These are phyloP conservation scores for Prosopocoilus inquinatus DNA, from an alignment of 2,888 invertebrate genomes.

Conservation along the genomic window DNA sequence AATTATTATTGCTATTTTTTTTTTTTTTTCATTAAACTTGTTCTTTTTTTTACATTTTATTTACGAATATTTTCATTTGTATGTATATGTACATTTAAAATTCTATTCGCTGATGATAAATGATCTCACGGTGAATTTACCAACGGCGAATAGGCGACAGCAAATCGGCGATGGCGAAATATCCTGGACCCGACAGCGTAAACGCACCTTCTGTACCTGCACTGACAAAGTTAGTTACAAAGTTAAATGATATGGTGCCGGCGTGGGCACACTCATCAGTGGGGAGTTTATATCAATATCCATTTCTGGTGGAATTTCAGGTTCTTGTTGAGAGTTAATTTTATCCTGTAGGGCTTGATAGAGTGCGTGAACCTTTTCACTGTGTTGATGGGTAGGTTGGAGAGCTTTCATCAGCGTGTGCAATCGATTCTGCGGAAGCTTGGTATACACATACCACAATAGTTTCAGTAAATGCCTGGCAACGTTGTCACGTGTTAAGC, in stretches of 20 bases:
- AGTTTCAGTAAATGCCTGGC: constrained; percentile 87
- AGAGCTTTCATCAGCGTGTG: constrained; percentile 79
- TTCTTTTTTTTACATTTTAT: no score
- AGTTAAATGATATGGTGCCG: constrained; percentile 64
- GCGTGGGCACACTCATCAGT: constrained; percentile 80
- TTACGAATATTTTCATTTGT: no score
- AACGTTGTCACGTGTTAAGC: constrained; percentile 85
- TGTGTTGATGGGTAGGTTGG: constrained; percentile 75
- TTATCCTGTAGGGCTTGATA: constrained; percentile 78
- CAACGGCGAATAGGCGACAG: no score
- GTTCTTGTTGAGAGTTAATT: constrained; percentile 69
- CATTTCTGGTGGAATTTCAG: constrained; percentile 55
- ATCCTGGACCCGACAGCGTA: no score
- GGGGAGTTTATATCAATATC: constrained; percentile 78
- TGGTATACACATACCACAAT: constrained; percentile 86
- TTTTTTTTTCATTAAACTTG: no score
- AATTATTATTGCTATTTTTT: no score
- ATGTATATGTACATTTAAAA: no score
- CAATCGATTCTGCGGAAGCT: constrained; percentile 75
- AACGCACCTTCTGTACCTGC: no score
- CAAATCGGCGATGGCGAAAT: no score
- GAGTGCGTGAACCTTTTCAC: constrained; percentile 78
- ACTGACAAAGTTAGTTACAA: constrained; percentile 3
- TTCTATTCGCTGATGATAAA: no score
- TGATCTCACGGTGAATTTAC: no score